phyloP scores from a whole-genome alignment of 2,113 vertebrate species.

The Polypterus senegalus region DNA sequence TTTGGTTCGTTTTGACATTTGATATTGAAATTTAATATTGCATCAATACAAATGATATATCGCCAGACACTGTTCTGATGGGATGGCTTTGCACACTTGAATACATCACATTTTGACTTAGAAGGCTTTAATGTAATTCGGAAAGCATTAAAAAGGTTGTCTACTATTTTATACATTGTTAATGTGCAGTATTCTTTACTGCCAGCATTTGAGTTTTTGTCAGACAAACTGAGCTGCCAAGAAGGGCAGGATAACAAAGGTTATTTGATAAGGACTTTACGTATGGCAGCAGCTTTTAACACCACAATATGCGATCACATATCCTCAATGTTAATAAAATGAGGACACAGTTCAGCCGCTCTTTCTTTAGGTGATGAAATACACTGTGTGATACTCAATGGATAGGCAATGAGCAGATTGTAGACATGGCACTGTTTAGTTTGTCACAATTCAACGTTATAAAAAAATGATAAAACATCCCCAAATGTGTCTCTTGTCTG shows the following conservation, averaged over 20 bases:
- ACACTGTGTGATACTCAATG: too few species aligned
- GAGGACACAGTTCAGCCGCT: not conserved
- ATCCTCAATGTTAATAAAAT: not conserved
- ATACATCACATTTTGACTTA: slow-evolving; percentile 23
- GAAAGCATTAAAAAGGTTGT: slow-evolving; percentile 15
- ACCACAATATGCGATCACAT: not conserved
- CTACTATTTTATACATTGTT: not conserved
- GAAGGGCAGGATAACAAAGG: too few species aligned
- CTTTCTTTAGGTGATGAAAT: too few species aligned
- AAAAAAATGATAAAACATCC: too few species aligned
- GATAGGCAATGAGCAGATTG: too few species aligned
- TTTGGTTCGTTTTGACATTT: slow-evolving; percentile 70
- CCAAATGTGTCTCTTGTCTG: too few species aligned
- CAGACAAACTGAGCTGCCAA: not conserved
- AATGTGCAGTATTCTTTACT: not conserved
- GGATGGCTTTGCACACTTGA: slow-evolving; percentile 45
- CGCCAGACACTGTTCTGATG: slow-evolving; percentile 45
- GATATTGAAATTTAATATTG: slow-evolving; percentile 71
- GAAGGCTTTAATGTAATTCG: slow-evolving; percentile 38
- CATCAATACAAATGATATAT: slow-evolving; percentile 66
- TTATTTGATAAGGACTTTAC: too few species aligned
- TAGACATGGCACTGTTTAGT: too few species aligned
- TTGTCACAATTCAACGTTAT: too few species aligned
- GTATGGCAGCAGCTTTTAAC: too few species aligned
- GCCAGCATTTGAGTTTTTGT: not conserved